Conservation (phyloP, 2,113 vertebrate genomes). For the Bos javanicus region DNA sequence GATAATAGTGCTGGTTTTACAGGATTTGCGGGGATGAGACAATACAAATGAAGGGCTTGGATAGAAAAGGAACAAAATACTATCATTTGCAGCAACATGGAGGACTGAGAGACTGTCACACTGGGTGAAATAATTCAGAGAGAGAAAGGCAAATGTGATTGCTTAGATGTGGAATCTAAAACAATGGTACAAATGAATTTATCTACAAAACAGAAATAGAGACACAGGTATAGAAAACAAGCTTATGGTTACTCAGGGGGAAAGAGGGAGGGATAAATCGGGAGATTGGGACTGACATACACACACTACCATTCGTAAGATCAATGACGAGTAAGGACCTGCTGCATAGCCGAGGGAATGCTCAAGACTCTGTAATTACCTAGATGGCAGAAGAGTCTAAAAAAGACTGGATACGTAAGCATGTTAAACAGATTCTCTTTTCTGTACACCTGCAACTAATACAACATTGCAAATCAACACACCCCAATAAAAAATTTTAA, state of each 20-base stretch:
- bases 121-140: not conserved
- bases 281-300: not conserved
- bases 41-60: not conserved
- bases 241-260: not conserved
- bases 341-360: rapidly evolving
- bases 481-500: not conserved
- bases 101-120: not conserved
- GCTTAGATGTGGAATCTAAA: not conserved
- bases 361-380: not conserved
- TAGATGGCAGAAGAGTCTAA: not conserved
- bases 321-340: rapidly evolving
- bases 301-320: not conserved
- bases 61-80: not conserved
- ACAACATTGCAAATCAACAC: not conserved
- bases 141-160: not conserved
- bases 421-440: not conserved
- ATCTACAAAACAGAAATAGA: not conserved
- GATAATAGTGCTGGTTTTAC: not conserved
- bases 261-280: not conserved
- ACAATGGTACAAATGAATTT: not conserved
- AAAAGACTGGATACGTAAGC: not conserved
- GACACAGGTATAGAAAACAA: not conserved
- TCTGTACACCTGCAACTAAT: not conserved
- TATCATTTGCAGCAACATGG: not conserved
- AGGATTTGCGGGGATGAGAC: not conserved